These are phyloP conservation scores for Gila orcuttii DNA, from an alignment of 2,113 vertebrate genomes.

Conservation along the genomic window DNA sequence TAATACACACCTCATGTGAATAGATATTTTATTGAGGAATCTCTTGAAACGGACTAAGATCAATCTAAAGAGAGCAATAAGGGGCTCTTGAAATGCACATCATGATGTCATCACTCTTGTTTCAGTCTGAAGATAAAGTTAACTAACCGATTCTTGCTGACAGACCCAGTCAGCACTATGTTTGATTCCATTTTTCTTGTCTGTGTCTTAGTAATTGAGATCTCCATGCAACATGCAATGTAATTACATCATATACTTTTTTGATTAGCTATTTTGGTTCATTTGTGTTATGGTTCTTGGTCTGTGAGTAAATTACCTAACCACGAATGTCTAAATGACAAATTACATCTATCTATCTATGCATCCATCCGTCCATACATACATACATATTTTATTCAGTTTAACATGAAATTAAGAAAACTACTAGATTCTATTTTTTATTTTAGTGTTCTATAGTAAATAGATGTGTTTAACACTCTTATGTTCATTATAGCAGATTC, in stretches of 20 bases:
- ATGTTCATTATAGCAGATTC: background rate
- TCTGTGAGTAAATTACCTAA: background rate
- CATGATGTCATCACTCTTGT: constrained; percentile 56
- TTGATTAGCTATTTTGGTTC: background rate
- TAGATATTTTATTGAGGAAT: background rate
- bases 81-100: background rate
- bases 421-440: background rate
- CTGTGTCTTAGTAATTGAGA: constrained; percentile 14
- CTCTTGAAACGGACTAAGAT: background rate
- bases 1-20: background rate
- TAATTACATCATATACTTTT: background rate
- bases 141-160: constrained; percentile 62
- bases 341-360: no score
- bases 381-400: no score
- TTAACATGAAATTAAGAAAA: background rate
- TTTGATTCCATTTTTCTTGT: background rate
- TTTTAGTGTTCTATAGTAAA: background rate
- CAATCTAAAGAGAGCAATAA: background rate
- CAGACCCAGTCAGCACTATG: constrained; percentile 63
- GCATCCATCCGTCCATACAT: no score
- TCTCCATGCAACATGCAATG: background rate
- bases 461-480: background rate
- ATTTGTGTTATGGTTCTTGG: background rate
- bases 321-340: background rate
- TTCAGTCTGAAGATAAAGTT: constrained; percentile 56